Evolutionary conservation across 1,140 invertebrate genomes (phyloP), one percentile per base, ranked within the genome.

Genomic region (Apis dorsata): DNA sequence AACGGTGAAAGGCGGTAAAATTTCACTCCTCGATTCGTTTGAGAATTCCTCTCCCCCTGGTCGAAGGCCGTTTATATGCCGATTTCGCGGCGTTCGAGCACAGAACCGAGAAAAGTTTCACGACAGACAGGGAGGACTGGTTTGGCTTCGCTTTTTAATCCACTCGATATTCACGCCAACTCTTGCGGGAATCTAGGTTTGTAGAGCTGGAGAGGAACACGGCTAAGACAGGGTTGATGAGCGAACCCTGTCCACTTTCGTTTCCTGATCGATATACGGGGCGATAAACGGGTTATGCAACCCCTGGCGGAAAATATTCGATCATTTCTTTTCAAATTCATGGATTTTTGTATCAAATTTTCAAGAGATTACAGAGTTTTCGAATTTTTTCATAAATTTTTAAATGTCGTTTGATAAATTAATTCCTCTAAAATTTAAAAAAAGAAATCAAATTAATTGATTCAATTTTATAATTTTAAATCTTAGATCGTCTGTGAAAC

Each of bases 1-100:
- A 81, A 83, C 81, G 87, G 88, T 87, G 89, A 90, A 90, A 90
- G 88, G 87, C 86, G 70, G 80, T 84, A 86, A 86, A 86, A 90
- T 90, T 90, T 90, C 89, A 88, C 89, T 90, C 83, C 77, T 79
- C 70, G 68, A 72, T 83, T 79, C 76, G 83, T 89, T 85, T 79
- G 87, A 87, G 78, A 82, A 83, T 87, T 82, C 62, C 62, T 65
- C 73, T 62, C 69, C 75, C 44, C 62, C 62, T 69, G 59, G 15
- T 44, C 66, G 17, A 17, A 71, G 53, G 28, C 78, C 34, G 75
- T 86, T 81, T 86, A 84, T 28, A 79, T 49, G 66, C 74, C 53
- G 79, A 88, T 87, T 88, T 78, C 71, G 79, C 79, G 83, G 60
- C 63, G 63, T 71, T 70, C 77, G 0, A 11, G 15, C 59, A 85